Conservation (phyloP, 2,888 invertebrate genomes). For the Ischnus inquisitorius region DNA sequence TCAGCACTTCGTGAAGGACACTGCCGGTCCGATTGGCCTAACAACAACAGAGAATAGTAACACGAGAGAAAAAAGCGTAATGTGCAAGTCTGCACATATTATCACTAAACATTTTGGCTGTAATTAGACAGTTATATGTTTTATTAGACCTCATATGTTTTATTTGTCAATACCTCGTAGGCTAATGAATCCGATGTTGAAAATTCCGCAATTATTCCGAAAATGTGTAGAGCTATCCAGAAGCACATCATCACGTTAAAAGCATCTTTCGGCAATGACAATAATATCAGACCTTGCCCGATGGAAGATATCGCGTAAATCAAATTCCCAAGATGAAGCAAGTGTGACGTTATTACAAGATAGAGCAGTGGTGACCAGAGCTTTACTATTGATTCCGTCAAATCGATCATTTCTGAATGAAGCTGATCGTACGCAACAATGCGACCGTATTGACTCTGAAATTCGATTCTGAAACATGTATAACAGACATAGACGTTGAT, state of each 20-base stretch:
- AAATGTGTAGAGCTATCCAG: slow-evolving; percentile 31
- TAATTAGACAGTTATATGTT: no score
- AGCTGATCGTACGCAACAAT: slow-evolving; percentile 14
- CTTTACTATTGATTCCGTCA: slow-evolving; percentile 38
- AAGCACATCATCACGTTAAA: background rate
- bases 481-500: background rate
- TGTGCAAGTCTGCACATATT: no score
- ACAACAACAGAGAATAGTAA: slow-evolving; percentile 18
- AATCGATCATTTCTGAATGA: slow-evolving; percentile 35
- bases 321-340: slow-evolving; percentile 31
- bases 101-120: background rate
- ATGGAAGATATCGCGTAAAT: slow-evolving; percentile 15
- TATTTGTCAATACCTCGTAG: background rate
- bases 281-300: background rate
- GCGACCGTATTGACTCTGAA: background rate
- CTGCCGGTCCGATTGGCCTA: slow-evolving; percentile 57
- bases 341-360: slow-evolving; percentile 33
- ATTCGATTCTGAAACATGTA: slow-evolving; percentile 27
- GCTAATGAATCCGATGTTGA: slow-evolving; percentile 3
- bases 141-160: no score
- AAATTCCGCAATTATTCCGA: background rate
- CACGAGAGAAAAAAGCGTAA: background rate
- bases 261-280: background rate
- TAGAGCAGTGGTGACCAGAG: slow-evolving; percentile 45
- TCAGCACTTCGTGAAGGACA: slow-evolving; percentile 44